These are phyloP conservation scores for Chloropsis hardwickii DNA, from an alignment of 2,113 vertebrate genomes.

Conservation along the genomic window DNA sequence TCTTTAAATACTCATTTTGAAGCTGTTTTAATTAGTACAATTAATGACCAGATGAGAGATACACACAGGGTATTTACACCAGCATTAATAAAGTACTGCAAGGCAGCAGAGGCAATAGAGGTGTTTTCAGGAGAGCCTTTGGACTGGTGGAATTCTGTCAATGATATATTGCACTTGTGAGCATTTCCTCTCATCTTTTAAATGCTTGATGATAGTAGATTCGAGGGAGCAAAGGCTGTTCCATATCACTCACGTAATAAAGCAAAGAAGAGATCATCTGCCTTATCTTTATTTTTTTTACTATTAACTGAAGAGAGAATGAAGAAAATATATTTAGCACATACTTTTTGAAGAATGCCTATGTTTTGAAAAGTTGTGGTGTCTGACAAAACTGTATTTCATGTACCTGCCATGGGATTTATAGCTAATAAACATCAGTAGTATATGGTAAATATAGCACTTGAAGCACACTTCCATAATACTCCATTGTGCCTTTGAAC, in stretches of 20 bases:
- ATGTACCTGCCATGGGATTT: neutral
- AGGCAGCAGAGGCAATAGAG: neutral
- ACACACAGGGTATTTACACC: neutral
- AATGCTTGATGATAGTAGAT: neutral
- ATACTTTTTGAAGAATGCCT: neutral
- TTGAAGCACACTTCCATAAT: neutral
- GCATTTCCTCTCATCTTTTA: neutral
- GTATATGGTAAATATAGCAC: neutral
- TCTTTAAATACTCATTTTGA: neutral
- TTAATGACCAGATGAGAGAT: neutral
- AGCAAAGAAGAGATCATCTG: neutral
- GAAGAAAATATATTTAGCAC: neutral
- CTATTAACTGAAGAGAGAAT: neutral
- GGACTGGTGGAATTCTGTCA: neutral
- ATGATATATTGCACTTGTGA: neutral
- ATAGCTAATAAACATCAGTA: neutral
- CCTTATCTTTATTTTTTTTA: neutral
- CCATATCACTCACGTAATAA: neutral
- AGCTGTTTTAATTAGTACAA: neutral
- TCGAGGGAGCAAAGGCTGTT: neutral
- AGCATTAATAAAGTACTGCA: neutral
- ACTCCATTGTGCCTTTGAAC: neutral
- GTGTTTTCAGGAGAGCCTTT: neutral
- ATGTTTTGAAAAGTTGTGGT: neutral
- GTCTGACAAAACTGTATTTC: neutral